phyloP scores from a whole-genome alignment of 2,113 vertebrate genomes.

The Zootoca vivipara region DNA sequence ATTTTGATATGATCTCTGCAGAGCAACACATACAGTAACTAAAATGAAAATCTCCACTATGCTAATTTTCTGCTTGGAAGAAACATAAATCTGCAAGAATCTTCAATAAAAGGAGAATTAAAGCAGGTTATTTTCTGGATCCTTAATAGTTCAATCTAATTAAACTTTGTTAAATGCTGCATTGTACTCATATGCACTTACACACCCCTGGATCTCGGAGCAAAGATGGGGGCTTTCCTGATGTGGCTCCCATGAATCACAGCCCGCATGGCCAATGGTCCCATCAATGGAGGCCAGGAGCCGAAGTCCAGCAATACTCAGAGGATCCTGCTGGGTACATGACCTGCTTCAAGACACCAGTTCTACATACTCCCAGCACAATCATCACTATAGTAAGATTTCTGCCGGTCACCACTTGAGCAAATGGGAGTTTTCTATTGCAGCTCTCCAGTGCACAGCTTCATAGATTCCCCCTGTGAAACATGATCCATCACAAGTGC shows the following conservation, averaged over 20 bases:
- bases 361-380: not conserved
- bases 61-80: conserved; percentile 23
- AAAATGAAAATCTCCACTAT: conserved; percentile 14
- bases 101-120: conserved; percentile 21
- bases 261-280: not conserved
- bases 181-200: rapidly evolving
- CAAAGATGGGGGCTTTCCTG: not conserved
- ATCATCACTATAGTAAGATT: not conserved
- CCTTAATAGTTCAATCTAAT: conserved; percentile 9
- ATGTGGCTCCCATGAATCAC: not conserved
- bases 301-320: not conserved
- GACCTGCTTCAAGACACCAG: not conserved
- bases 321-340: not conserved
- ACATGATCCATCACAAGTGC: not conserved
- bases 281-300: not conserved
- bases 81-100: not conserved
- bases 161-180: not conserved
- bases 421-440: not conserved
- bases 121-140: conserved; percentile 3
- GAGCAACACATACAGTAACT: conserved; percentile 19
- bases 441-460: not conserved
- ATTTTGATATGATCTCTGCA: conserved; percentile 6
- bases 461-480: not conserved
- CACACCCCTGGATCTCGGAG: not conserved
- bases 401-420: not conserved